phyloP scores from a whole-genome alignment of 2,113 vertebrate genomes.

The Podarcis raffonei region DNA sequence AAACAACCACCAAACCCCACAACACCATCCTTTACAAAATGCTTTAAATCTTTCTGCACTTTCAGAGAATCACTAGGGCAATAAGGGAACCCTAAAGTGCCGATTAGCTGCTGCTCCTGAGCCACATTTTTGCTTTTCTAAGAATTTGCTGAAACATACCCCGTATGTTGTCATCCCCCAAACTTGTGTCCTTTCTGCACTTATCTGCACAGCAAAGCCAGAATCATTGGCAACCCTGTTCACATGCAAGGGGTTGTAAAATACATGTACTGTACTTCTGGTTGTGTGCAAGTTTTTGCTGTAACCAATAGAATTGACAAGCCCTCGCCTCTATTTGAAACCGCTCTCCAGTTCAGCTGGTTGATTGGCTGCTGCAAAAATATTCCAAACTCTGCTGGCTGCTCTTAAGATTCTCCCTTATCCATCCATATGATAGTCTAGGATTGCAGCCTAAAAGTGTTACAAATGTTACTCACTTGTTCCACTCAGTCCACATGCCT shows the following conservation, averaged over 20 bases:
- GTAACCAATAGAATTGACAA: background rate
- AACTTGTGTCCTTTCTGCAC: background rate
- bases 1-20: too few species aligned
- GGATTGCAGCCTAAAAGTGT: background rate
- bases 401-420: background rate
- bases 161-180: background rate
- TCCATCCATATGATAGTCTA: background rate
- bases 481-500: background rate
- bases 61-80: background rate
- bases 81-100: background rate
- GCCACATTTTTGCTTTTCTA: background rate
- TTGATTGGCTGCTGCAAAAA: background rate
- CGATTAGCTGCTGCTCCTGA: background rate
- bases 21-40: background rate
- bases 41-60: slow-evolving; percentile 14
- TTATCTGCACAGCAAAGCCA: background rate
- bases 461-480: background rate
- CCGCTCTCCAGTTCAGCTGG: background rate
- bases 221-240: background rate
- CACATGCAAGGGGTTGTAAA: background rate
- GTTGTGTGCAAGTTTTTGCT: background rate
- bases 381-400: background rate
- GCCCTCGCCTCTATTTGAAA: background rate
- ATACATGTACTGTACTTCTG: background rate
- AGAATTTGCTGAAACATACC: background rate